phyloP scores from a whole-genome alignment of 2,113 vertebrate genomes.

The Sinocyclocheilus anophthalmus region DNA sequence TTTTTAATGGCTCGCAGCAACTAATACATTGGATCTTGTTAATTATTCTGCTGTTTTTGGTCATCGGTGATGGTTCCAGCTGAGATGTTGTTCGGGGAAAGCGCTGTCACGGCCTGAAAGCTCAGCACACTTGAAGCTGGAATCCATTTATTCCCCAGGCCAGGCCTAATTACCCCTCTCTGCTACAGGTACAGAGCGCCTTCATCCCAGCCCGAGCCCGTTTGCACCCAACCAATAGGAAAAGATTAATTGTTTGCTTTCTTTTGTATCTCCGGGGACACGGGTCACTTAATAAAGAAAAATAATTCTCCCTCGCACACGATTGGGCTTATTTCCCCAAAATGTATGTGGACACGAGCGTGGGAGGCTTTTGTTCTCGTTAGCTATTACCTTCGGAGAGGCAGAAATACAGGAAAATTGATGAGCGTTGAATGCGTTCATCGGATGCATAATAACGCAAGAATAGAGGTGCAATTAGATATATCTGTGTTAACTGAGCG shows the following conservation, averaged over 20 bases:
- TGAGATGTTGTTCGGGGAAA: constrained; percentile 52
- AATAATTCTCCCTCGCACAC: constrained; percentile 91
- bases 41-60: constrained; percentile 83
- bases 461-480: constrained; percentile 71
- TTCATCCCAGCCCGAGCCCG: constrained; percentile 76
- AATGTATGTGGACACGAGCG: constrained; percentile 66
- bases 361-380: constrained; percentile 71
- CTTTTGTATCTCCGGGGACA: constrained; percentile 88
- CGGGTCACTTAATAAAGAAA: constrained; percentile 97
- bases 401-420: constrained; percentile 70
- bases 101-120: constrained; percentile 76
- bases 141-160: constrained; percentile 84
- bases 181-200: constrained; percentile 73
- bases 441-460: constrained; percentile 64
- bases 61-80: constrained; percentile 80
- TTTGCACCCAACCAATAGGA: constrained; percentile 82
- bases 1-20: constrained; percentile 86
- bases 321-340: constrained; percentile 84
- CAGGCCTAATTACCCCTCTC: constrained; percentile 86
- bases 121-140: constrained; percentile 78
- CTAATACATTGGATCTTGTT: constrained; percentile 86
- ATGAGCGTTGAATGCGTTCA: constrained; percentile 62
- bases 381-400: constrained; percentile 69
- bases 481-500: constrained; percentile 81
- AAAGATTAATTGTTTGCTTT: constrained; percentile 99